Evolutionary conservation across 2,888 invertebrate species (phyloP).

Genomic region (Caenorhabditis becei): DNA sequence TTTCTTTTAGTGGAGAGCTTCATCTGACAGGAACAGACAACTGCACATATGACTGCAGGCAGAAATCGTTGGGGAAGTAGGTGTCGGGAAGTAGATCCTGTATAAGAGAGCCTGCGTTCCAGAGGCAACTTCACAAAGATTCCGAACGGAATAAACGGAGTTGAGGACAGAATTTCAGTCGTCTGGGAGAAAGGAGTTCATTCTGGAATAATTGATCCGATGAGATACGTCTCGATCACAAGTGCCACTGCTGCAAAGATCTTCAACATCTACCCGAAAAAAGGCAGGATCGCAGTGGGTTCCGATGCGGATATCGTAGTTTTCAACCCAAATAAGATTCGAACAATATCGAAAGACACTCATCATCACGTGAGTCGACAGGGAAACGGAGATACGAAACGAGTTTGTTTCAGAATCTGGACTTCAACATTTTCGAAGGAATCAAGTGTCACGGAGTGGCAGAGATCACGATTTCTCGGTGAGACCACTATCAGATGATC

Average conservation of each 20-base stretch:
- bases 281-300: slow-evolving; percentile 93
- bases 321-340: slow-evolving; percentile 92
- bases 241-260: slow-evolving; percentile 91
- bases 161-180: slow-evolving; percentile 95
- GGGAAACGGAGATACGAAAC: too few species aligned
- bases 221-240: slow-evolving; percentile 95
- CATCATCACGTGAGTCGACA: slow-evolving; percentile 89
- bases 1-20: slow-evolving; percentile 88
- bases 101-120: neutral
- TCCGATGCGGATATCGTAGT: slow-evolving; percentile 97
- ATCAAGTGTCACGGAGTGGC: slow-evolving; percentile 88
- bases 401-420: slow-evolving; percentile 85
- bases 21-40: slow-evolving; percentile 96
- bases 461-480: slow-evolving; percentile 91
- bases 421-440: slow-evolving; percentile 97
- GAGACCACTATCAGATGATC: slow-evolving; percentile 84
- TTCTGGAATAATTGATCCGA: slow-evolving; percentile 92
- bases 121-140: slow-evolving; percentile 66
- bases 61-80: slow-evolving; percentile 54
- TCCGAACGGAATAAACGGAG: slow-evolving; percentile 91
- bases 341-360: slow-evolving; percentile 89
- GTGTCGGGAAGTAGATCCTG: neutral
- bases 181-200: slow-evolving; percentile 93
- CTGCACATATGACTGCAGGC: slow-evolving; percentile 91
- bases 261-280: slow-evolving; percentile 96